Conservation (phyloP, 2,888 invertebrate species). For the Parelbella ahira region DNA sequence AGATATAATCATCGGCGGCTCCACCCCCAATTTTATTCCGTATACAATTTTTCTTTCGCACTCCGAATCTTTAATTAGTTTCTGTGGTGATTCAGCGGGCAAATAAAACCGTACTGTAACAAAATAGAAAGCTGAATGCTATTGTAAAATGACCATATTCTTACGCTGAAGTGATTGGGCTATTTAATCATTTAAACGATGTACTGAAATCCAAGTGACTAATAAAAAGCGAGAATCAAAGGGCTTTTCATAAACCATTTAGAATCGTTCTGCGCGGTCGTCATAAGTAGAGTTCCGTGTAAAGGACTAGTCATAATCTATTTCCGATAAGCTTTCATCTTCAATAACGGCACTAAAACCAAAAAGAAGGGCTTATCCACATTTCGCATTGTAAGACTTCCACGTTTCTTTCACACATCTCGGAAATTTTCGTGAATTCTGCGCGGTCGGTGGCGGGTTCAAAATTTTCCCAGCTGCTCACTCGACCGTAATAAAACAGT, state of each 20-base stretch:
- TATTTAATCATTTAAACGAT: too few species aligned
- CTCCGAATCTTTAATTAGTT: too few species aligned
- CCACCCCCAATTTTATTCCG: too few species aligned
- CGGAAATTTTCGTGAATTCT: slow-evolving; percentile 2
- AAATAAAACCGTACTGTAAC: too few species aligned
- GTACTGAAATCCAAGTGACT: too few species aligned
- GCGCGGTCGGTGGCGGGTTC: background rate
- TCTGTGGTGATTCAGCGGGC: too few species aligned
- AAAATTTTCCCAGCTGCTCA: slow-evolving; percentile 4
- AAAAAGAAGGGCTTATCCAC: background rate
- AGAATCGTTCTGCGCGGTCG: slow-evolving; percentile 9
- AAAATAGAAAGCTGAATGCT: too few species aligned
- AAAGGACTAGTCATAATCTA: slow-evolving; percentile 38
- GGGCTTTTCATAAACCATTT: slow-evolving; percentile 11
- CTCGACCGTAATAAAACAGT: slow-evolving; percentile 16
- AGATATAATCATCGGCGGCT: too few species aligned
- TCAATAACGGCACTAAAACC: slow-evolving; percentile 37
- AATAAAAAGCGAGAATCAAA: slow-evolving; percentile 5
- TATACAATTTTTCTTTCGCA: too few species aligned
- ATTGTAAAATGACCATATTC: too few species aligned
- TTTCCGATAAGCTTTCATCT: slow-evolving; percentile 53
- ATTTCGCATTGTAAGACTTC: slow-evolving; percentile 3
- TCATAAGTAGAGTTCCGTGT: slow-evolving; percentile 30
- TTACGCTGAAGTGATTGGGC: too few species aligned
- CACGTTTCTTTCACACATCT: slow-evolving; percentile 4